Conservation (phyloP, 1,140 invertebrate species). For the Drosophila auraria region DNA sequence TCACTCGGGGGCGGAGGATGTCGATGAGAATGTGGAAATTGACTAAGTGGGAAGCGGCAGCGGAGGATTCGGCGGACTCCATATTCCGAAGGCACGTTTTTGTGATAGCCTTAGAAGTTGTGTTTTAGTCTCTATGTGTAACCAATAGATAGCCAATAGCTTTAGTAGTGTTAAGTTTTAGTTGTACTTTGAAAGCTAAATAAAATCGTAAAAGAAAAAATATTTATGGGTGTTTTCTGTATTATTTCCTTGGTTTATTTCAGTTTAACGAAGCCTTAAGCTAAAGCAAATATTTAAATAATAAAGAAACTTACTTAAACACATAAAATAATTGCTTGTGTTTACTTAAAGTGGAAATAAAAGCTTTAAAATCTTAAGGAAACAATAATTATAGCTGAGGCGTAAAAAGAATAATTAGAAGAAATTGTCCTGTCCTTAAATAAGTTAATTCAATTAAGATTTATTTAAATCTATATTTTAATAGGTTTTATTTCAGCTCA, state of each 20-base stretch:
- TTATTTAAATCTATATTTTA: neutral
- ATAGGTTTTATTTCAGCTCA: neutral
- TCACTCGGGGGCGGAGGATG: slow-evolving; percentile 65
- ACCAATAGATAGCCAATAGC: slow-evolving; percentile 50
- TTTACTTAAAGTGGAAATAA: neutral
- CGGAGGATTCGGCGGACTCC: too few relatives aligned
- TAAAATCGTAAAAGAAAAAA: slow-evolving; percentile 39
- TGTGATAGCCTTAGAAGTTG: slow-evolving; percentile 65
- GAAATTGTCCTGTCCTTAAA: neutral
- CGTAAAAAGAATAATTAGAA: too few relatives aligned
- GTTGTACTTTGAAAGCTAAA: slow-evolving; percentile 53
- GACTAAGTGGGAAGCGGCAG: slow-evolving; percentile 47
- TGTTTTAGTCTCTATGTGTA: slow-evolving; percentile 50
- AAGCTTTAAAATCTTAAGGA: too few relatives aligned
- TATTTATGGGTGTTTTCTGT: neutral
- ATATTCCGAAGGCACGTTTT: slow-evolving; percentile 23
- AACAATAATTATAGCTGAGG: neutral
- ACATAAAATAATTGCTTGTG: neutral
- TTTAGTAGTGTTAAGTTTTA: slow-evolving; percentile 75
- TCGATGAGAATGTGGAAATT: slow-evolving; percentile 84
- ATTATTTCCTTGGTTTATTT: too few relatives aligned
- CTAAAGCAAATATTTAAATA: neutral
- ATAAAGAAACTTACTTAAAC: neutral
- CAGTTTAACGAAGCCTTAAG: fast-evolving
- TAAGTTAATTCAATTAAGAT: too few relatives aligned